phyloP scores from a whole-genome alignment of 2,113 vertebrate species.

The Nesogale talazaci region DNA sequence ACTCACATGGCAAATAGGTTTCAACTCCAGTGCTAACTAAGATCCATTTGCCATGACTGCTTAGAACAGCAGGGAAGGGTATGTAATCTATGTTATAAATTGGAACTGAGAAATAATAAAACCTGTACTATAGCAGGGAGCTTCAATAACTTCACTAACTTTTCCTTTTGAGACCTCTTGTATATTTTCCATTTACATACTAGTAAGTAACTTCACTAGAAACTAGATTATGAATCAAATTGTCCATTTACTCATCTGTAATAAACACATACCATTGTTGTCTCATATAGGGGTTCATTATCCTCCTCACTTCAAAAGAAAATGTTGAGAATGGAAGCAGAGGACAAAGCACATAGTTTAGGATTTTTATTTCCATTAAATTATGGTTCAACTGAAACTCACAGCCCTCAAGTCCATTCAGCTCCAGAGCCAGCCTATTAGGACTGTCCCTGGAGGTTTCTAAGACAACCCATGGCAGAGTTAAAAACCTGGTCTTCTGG shows the following conservation, averaged over 20 bases:
- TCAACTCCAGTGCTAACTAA: constrained; percentile 22
- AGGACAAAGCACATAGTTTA: neutral
- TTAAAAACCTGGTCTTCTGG: too few relatives aligned
- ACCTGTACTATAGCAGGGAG: neutral
- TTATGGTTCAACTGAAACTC: too few relatives aligned
- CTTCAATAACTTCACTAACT: neutral
- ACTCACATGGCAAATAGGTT: constrained; percentile 36
- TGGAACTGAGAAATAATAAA: neutral
- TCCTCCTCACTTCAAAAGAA: neutral
- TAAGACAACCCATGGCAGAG: too few relatives aligned
- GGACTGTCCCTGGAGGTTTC: too few relatives aligned
- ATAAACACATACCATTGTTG: neutral
- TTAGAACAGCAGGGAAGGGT: neutral
- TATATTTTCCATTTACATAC: neutral
- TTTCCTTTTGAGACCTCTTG: too few relatives aligned
- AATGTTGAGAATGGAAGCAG: neutral
- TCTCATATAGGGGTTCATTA: neutral
- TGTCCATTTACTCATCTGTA: neutral
- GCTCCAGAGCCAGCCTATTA: too few relatives aligned
- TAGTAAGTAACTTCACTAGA: neutral
- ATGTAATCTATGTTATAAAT: neutral
- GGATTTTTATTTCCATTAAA: neutral
- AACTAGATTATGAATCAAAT: neutral
- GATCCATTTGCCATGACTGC: neutral
- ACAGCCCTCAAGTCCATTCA: too few relatives aligned